Conservation (phyloP, 1,140 invertebrate species). For the Lithobius niger region DNA sequence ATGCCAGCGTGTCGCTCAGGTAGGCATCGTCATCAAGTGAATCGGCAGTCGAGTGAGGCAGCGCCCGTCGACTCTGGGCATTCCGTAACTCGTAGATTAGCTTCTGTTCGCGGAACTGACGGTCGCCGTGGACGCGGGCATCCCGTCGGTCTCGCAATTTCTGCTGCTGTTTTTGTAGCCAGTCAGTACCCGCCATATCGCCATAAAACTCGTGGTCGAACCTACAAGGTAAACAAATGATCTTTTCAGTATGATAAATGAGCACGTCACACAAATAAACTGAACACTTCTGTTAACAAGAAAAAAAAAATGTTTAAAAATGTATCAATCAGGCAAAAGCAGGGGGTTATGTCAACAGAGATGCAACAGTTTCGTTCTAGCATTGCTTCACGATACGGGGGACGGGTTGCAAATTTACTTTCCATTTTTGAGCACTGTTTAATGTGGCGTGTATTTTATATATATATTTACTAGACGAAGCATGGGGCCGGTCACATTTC, state of each 20-base stretch:
- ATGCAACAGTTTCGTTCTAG: too few relatives aligned
- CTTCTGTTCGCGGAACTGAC: constrained; percentile 50
- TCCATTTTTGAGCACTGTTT: too few relatives aligned
- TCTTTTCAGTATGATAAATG: too few relatives aligned
- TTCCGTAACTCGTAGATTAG: constrained; percentile 44
- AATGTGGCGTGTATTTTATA: too few relatives aligned
- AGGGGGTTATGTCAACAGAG: too few relatives aligned
- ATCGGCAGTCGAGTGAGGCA: neutral
- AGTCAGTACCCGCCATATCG: constrained; percentile 36
- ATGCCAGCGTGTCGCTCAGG: constrained; percentile 14
- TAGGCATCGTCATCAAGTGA: constrained; percentile 1
- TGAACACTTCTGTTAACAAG: neutral
- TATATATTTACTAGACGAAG: too few relatives aligned
- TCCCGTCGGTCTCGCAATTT: constrained; percentile 53
- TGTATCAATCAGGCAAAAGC: neutral
- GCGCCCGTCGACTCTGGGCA: constrained; percentile 33
- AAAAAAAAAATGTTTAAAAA: neutral
- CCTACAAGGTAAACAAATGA: neutral
- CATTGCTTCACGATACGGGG: too few relatives aligned
- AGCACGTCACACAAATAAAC: too few relatives aligned
- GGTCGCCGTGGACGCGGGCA: constrained; percentile 47
- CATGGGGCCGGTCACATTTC: too few relatives aligned
- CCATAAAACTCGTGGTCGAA: neutral
- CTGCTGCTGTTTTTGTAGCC: constrained; percentile 62
- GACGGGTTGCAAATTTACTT: too few relatives aligned